These are phyloP conservation scores for Numida meleagris DNA, from an alignment of 2,113 vertebrate genomes.

Conservation along the genomic window DNA sequence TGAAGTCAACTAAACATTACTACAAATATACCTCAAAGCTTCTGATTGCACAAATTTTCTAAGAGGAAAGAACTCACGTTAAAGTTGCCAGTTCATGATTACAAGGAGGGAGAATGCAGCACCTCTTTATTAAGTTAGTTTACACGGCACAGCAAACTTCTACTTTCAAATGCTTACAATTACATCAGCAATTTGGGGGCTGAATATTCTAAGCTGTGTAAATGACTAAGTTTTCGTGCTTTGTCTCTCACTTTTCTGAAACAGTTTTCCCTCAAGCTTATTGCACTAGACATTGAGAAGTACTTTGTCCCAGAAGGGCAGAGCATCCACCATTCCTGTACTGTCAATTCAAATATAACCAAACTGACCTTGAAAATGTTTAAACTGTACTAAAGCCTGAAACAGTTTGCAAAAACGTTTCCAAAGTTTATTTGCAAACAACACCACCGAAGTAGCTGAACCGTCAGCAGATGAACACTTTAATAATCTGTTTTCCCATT, in stretches of 20 bases:
- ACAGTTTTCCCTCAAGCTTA: background rate
- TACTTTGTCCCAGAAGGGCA: background rate
- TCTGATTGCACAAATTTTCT: background rate
- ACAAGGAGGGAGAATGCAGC: background rate
- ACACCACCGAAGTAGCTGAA: background rate
- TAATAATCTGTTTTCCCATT: background rate
- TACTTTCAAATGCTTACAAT: background rate
- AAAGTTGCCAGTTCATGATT: background rate
- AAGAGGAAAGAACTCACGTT: background rate
- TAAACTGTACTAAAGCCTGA: background rate
- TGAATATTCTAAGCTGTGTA: background rate
- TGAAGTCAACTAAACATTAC: background rate
- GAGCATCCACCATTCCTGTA: background rate
- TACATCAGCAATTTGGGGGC: background rate
- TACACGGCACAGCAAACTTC: background rate
- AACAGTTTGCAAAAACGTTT: background rate
- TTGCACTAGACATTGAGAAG: background rate
- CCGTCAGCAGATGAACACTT: background rate
- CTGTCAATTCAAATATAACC: background rate
- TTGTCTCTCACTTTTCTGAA: background rate
- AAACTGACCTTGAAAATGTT: background rate
- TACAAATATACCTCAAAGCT: background rate
- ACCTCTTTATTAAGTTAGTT: background rate
- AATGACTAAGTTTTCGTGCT: background rate
- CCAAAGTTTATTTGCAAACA: background rate